Percentiles rank a stretch among this genome's conserved stretches.
Evolutionary conservation across 2,797 vertebrate genomes (phyloP).

Genomic region (Hozukius guyotensis): DNA sequence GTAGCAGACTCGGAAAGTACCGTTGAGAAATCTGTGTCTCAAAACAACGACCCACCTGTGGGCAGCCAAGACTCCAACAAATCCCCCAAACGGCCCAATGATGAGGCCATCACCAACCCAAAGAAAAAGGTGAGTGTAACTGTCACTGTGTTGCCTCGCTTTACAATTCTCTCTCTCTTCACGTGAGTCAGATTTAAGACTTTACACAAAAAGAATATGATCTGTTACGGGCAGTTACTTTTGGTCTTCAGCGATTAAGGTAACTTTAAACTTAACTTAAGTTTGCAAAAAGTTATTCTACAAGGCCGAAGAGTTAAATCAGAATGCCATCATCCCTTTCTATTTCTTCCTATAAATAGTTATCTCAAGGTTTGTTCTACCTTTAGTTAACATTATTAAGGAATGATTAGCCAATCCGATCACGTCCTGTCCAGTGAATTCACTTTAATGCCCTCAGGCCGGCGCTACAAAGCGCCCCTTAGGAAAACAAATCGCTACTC

Average conservation of each 20-base stretch:
- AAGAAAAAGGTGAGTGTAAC: conserved; percentile 65
- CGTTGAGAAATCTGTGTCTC: conserved; percentile 10
- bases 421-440: no score
- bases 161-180: neutral
- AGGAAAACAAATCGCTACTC: no score
- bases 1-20: conserved; percentile 15
- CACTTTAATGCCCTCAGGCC: no score
- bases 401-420: no score
- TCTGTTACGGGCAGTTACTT: neutral
- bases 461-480: no score
- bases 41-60: fast-evolving
- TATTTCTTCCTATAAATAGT: neutral
- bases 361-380: neutral
- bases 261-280: neutral
- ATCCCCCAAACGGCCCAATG: conserved; percentile 63
- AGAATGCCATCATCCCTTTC: neutral
- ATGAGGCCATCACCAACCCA: conserved; percentile 44
- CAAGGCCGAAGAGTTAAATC: neutral
- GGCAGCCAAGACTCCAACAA: conserved; percentile 3
- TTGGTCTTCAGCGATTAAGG: neutral
- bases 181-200: neutral
- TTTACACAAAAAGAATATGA: no score
- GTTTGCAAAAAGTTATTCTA: neutral
- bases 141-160: neutral
- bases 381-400: neutral